phyloP scores from a whole-genome alignment of 2,888 invertebrate genomes.

The Plebejus argus region DNA sequence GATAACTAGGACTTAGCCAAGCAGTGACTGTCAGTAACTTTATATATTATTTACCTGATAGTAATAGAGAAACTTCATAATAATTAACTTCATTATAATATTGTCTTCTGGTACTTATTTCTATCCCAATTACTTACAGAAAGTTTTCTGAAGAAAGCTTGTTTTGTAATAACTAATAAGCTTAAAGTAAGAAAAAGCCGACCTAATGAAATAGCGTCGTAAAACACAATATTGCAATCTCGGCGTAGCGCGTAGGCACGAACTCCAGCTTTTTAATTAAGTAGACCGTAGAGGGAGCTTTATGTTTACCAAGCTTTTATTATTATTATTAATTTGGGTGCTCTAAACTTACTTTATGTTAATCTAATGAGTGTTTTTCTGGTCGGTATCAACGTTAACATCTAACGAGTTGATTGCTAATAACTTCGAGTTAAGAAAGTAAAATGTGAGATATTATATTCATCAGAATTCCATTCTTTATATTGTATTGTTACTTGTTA shows the following conservation, averaged over 20 bases:
- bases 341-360: constrained; percentile 9
- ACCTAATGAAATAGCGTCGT: background rate
- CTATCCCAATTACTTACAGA: background rate
- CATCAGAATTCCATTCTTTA: background rate
- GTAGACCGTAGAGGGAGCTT: constrained; percentile 2
- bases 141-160: background rate
- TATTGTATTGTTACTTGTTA: too few relatives aligned
- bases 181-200: background rate
- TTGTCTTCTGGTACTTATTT: background rate
- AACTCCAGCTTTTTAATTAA: constrained; percentile 24
- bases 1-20: background rate
- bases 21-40: background rate
- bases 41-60: background rate
- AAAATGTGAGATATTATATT: background rate
- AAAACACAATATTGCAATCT: constrained; percentile 19
- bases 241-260: background rate
- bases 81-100: background rate
- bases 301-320: constrained; percentile 17
- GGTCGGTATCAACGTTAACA: background rate
- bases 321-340: constrained; percentile 16
- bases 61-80: too few relatives aligned
- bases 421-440: background rate
- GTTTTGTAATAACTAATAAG: constrained; percentile 9
- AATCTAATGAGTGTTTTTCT: constrained; percentile 14
- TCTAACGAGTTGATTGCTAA: background rate